Conservation (phyloP, 1,140 invertebrate genomes). For the Trachelipus rathkii region DNA sequence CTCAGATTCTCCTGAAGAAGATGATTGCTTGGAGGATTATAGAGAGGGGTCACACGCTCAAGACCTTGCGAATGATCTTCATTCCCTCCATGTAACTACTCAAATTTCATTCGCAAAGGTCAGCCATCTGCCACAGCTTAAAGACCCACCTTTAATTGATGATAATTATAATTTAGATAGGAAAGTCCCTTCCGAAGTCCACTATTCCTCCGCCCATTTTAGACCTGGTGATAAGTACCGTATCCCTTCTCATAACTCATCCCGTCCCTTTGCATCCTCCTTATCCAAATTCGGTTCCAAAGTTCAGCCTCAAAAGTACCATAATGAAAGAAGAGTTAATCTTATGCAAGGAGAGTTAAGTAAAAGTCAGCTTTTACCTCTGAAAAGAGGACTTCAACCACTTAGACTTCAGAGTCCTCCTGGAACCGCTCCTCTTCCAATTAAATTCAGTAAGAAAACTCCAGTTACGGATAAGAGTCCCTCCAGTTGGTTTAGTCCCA, state of each 20-base stretch:
- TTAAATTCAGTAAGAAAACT: conserved; percentile 70
- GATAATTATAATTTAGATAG: not conserved
- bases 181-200: not conserved
- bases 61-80: conserved; percentile 51
- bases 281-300: not conserved
- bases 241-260: not conserved
- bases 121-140: not conserved
- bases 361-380: not conserved
- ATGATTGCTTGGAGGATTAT: conserved; percentile 43
- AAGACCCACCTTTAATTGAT: not conserved
- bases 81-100: conserved; percentile 49
- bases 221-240: not conserved
- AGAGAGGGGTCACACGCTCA: conserved; percentile 38
- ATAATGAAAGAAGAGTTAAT: not conserved
- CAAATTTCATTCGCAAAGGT: not conserved
- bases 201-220: conserved; percentile 5
- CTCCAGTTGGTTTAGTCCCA: conserved; percentile 61
- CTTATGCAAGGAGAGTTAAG: conserved; percentile 1
- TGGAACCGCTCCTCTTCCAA: conserved; percentile 70
- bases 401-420: conserved; percentile 68
- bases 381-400: conserved; percentile 43
- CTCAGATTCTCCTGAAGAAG: conserved; percentile 44
- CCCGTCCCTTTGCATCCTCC: conserved; percentile 3
- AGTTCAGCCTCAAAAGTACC: conserved; percentile 1
- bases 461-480: conserved; percentile 61